phyloP scores from a whole-genome alignment of 2,113 vertebrate genomes.

The Ammospiza caudacuta region DNA sequence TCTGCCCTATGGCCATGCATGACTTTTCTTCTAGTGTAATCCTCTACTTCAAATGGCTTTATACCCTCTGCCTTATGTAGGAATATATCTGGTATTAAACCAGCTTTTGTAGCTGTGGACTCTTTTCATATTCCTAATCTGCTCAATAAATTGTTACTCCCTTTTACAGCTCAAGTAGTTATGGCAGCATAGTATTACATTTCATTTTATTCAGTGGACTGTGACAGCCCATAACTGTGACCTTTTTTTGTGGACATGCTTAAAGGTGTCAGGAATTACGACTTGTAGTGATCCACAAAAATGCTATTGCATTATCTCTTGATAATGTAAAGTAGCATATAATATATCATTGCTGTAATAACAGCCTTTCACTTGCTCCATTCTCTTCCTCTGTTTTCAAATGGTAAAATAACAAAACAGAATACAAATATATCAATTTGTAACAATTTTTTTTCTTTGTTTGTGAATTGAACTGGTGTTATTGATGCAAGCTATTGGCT shows the following conservation, averaged over 20 bases:
- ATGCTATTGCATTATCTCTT: slow-evolving; percentile 13
- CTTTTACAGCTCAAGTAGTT: slow-evolving; percentile 7
- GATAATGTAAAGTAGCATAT: background rate
- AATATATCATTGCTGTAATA: slow-evolving; percentile 8
- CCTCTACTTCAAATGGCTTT: background rate
- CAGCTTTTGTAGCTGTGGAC: background rate
- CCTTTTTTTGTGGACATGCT: background rate
- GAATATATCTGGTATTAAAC: background rate
- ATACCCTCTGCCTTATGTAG: background rate
- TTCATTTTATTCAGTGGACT: slow-evolving; percentile 7
- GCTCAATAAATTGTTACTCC: background rate
- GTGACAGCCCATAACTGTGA: background rate
- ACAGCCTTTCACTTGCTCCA: slow-evolving; percentile 1
- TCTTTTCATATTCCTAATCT: background rate
- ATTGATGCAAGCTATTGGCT: background rate
- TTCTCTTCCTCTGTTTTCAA: background rate
- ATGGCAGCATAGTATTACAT: background rate
- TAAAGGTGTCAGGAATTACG: background rate
- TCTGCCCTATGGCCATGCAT: background rate
- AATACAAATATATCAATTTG: background rate
- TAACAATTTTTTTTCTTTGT: background rate
- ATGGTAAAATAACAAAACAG: background rate
- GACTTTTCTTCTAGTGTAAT: background rate
- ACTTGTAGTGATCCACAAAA: slow-evolving; percentile 11
- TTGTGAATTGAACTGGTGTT: background rate